Evolutionary conservation across 53 echinoderm and acorn worm species (phyloP).

Genomic region (Crossaster papposus): DNA sequence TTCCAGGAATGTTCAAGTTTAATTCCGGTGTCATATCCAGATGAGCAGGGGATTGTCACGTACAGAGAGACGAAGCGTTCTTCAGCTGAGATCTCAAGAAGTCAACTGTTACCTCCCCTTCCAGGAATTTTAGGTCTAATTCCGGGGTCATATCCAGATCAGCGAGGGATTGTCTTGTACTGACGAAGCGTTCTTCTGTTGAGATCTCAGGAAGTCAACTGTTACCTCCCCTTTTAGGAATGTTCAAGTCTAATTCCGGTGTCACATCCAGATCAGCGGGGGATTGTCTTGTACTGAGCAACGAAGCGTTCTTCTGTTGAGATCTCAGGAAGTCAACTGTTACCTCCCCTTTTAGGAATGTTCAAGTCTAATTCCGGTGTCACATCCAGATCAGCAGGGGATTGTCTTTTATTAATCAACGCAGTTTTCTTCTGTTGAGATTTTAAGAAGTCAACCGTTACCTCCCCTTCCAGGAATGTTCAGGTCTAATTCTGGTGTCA

Average conservation of each 20-base stretch:
- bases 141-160: slow-evolving; percentile 51
- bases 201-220: slow-evolving; percentile 69
- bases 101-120: slow-evolving; percentile 13
- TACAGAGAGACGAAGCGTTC: not conserved
- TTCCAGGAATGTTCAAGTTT: slow-evolving; percentile 13
- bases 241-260: slow-evolving; percentile 32
- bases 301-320: slow-evolving; percentile 45
- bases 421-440: slow-evolving; percentile 49
- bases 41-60: not conserved
- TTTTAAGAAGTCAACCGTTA: slow-evolving; percentile 65
- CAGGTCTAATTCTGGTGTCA: slow-evolving; percentile 40
- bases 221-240: slow-evolving; percentile 4
- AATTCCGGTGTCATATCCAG: slow-evolving; percentile 47
- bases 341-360: not conserved
- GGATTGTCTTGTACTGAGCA: not conserved
- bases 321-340: slow-evolving; percentile 65
- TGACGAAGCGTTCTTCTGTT: slow-evolving; percentile 32
- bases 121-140: slow-evolving; percentile 15
- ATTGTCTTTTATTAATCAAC: not conserved
- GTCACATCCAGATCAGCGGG: slow-evolving; percentile 41
- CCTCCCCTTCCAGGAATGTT: slow-evolving; percentile 17
- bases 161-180: not conserved
- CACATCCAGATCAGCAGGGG: slow-evolving; percentile 30
- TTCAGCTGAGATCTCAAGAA: slow-evolving; percentile 38
- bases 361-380: slow-evolving; percentile 42